Base-by-base conservation (phyloP, 1,140 invertebrate species). In the Drosophila neocordata region DNA sequence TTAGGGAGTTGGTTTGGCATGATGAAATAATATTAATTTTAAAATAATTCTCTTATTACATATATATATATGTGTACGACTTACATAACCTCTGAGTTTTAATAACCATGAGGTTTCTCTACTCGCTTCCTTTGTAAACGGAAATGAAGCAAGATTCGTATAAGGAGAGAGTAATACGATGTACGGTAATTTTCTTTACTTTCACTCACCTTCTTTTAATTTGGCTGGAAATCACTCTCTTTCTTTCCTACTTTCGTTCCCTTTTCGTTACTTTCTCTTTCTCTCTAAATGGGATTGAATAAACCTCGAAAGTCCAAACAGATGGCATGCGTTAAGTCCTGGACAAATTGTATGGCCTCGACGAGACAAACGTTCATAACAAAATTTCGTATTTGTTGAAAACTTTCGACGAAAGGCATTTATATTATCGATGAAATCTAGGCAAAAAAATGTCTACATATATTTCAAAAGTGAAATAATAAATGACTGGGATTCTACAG, bases 391-490 rank as follows among this genome's bases (percentile, higher is more conserved):
- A 89, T 77, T 83, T 81, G 82, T 69, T 79, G 67, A 57, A 89
- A 83, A 69, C 77, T 69, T 68, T 82, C 76, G 69, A 85, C 76
- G 81, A 89, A 89, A 75, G 78, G 85, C 85, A 89, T 89, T 89
- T 89, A 81, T 56, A 35, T 61, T 55, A 15, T 55, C 52, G 52
- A 55, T 74, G 72, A 69, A 65, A 79, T 75, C 74, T 70, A 65
- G 64, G 65, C 72, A 71, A 72, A 58, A 55, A 53, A 41, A 27
- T 31, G 52, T 48, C 38, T 60, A 66, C 24, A 57, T 58, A 56
- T 77, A 77, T 69, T 65, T 73, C 63, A 62, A 57, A 67, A 53
- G 55, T 57, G 59, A 63, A 72, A 84, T 74, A 73, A 67, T 38
- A 48, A 48, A 20, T 9, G 13, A 20, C 18, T n/a, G 20, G 41